Percentiles rank a stretch among this genome's conserved stretches.
Evolutionary conservation across 1,140 invertebrate species (phyloP).

Genomic region (Drosophila varians): DNA sequence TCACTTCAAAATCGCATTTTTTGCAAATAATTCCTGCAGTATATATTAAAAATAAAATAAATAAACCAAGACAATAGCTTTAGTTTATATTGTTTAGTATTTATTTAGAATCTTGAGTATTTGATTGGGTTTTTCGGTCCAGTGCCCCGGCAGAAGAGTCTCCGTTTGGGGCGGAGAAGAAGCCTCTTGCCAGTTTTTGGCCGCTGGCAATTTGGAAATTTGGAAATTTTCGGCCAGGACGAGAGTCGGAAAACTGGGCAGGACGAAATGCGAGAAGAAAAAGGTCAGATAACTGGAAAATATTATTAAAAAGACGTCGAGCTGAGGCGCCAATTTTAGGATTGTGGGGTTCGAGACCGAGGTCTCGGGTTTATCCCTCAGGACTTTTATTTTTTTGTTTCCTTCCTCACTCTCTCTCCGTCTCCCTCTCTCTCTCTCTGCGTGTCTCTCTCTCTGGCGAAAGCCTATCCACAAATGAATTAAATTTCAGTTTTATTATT

Average conservation of each 20-base stretch:
- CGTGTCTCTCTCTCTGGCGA: too few relatives aligned
- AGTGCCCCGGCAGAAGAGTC: constrained; percentile 1
- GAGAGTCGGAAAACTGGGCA: constrained; percentile 27
- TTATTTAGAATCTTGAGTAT: background rate
- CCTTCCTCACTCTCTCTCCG: too few relatives aligned
- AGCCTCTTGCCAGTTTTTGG: constrained; percentile 28
- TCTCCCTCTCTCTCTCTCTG: too few relatives aligned
- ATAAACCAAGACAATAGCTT: too few relatives aligned
- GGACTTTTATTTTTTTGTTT: constrained; percentile 47
- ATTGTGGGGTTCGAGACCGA: constrained; percentile 11
- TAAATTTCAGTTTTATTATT: constrained; percentile 83
- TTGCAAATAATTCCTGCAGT: background rate
- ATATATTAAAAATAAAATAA: background rate
- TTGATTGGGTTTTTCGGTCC: background rate
- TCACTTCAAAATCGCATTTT: too few relatives aligned
- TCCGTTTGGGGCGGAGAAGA: background rate
- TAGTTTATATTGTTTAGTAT: background rate
- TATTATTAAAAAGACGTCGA: constrained; percentile 76
- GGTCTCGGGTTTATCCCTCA: constrained; percentile 50
- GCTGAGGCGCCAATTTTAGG: constrained; percentile 26
- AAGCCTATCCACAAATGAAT: constrained; percentile 81
- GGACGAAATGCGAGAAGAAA: constrained; percentile 58
- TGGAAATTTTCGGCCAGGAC: constrained; percentile 12
- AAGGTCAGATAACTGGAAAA: constrained; percentile 81
- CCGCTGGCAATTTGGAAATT: constrained; percentile 34